Evolutionary conservation across 2,113 vertebrate species (phyloP).

Genomic region (Eira barbara): DNA sequence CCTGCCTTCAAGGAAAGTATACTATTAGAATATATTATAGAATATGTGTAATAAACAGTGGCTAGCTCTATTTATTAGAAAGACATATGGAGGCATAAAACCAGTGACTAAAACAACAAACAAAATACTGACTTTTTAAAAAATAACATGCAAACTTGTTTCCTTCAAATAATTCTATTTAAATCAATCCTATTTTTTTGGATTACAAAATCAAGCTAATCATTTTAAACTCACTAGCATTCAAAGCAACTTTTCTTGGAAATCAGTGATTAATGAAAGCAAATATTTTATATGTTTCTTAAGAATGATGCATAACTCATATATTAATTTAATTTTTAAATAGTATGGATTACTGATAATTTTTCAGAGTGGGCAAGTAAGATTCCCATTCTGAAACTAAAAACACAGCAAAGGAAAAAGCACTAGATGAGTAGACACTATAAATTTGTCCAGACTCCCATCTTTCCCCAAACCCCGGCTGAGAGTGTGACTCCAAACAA

Average conservation of each 20-base stretch:
- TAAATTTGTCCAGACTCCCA: not conserved
- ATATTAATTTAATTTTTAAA: not conserved
- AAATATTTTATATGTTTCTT: not conserved
- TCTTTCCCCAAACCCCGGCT: no score
- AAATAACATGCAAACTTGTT: not conserved
- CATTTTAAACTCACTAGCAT: conserved; percentile 11
- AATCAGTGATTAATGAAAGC: not conserved
- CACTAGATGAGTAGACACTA: not conserved
- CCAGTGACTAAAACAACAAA: not conserved
- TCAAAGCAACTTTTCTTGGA: not conserved
- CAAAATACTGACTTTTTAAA: not conserved
- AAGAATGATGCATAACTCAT: not conserved
- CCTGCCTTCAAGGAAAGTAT: not conserved
- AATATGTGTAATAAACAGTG: not conserved
- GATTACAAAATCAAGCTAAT: not conserved
- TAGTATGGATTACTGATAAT: not conserved
- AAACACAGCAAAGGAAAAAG: not conserved
- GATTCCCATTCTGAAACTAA: not conserved
- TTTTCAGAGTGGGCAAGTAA: not conserved
- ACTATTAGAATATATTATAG: not conserved
- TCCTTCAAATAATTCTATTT: not conserved
- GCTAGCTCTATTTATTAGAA: not conserved
- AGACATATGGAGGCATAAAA: not conserved
- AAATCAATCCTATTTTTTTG: not conserved
- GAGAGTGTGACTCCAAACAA: not conserved